Base-by-base conservation (phyloP, 2,888 invertebrate species). In the Drosophila kuntzei region DNA sequence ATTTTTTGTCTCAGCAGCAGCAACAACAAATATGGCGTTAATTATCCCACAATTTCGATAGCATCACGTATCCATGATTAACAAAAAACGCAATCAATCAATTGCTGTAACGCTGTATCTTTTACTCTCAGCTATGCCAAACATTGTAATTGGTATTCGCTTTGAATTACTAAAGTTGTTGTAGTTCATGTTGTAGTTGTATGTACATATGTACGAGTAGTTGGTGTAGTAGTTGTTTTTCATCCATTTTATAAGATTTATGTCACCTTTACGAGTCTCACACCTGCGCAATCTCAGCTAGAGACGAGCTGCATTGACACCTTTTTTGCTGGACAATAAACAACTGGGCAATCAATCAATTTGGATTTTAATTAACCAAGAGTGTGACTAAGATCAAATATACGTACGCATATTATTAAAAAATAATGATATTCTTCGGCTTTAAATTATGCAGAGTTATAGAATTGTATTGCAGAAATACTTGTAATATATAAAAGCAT, bases 21-120 rank as follows among this genome's bases (percentile, higher is more conserved):
- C 39, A 14, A 39, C 77, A 67, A 76, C 90, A 85, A 85, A 89
- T 90, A 87, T 87, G 87, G 85, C 79, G 82, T 79, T 89, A 86
- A 86, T 86, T 86, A 87, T 89, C 61, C 77, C 83, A 87, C 86
- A 77, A 72, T 86, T 87, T 89, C 77, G 85, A 87, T 85, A 87
- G 83, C 85, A 87, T 85, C 85, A 89, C 85, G 85, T 89, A 77
- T 72, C 82, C 82, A 79, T 85, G 82, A 89, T 85, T 82, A 85
- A 79, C 72, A 68, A 85, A 76, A 87, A 61, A 60, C 41, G 79
- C 75, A 88, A 88, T 84, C 83, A 84, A 84, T 88, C 89, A 88
- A 88, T 72, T 71, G 75, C 69, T 71, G 71, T 66, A 68, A 63
- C 68, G 32, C 55, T 64, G 66, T 81, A 86, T 86, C 87, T 80